Conservation (phyloP, 1,140 invertebrate genomes). For the Pogonus chalceus region DNA sequence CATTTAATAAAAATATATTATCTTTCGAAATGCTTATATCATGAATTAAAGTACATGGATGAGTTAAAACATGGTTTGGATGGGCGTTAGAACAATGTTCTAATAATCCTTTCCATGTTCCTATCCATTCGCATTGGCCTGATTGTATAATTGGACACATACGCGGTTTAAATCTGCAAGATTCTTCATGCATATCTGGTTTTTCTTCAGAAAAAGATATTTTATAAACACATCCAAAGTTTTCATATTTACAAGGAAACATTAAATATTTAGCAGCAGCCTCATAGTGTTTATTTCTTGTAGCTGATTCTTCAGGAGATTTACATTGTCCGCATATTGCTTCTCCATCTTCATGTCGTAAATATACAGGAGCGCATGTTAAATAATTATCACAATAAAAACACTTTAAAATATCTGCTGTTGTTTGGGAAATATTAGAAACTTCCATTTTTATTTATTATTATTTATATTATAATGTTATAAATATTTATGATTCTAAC, state of each 20-base stretch:
- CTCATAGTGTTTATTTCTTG: neutral
- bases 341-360: neutral
- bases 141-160: slow-evolving; percentile 56
- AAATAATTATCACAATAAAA: neutral
- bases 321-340: neutral
- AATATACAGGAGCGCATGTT: neutral
- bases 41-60: neutral
- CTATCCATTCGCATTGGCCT: neutral
- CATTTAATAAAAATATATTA: neutral
- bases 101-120: neutral
- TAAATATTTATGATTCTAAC: no score
- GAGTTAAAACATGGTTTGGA: neutral
- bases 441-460: neutral
- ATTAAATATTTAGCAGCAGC: slow-evolving; percentile 41
- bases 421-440: no score
- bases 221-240: slow-evolving; percentile 78
- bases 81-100: neutral
- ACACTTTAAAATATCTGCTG: neutral
- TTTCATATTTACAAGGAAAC: slow-evolving; percentile 95
- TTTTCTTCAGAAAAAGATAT: slow-evolving; percentile 88
- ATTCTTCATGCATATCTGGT: slow-evolving; percentile 93
- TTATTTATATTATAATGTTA: no score
- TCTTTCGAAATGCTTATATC: neutral
- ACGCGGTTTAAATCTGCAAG: slow-evolving; percentile 90
- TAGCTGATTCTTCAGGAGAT: neutral